phyloP scores from a whole-genome alignment of 2,888 invertebrate genomes.

The Lobophora halterata region DNA sequence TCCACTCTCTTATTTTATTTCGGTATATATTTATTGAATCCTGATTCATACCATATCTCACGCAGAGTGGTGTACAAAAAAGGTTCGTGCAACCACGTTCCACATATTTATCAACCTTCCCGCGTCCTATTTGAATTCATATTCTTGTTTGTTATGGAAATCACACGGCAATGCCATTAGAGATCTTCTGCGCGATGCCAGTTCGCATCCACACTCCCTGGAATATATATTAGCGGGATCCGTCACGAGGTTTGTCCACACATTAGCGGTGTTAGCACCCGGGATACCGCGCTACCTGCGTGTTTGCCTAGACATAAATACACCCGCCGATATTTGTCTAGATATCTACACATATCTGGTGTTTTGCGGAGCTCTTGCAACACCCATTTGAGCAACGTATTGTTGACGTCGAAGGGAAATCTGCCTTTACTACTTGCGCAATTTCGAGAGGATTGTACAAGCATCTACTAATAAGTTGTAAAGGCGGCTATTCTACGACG shows the following conservation, averaged over 20 bases:
- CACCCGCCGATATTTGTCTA: slow-evolving; percentile 54
- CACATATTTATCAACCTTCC: slow-evolving; percentile 3
- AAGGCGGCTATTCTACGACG: slow-evolving; percentile 42
- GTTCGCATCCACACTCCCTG: slow-evolving; percentile 65
- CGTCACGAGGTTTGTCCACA: slow-evolving; percentile 77
- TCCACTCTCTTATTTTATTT: too few species aligned
- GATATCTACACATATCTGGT: slow-evolving; percentile 63
- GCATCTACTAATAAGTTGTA: slow-evolving; percentile 55
- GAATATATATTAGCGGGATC: slow-evolving; percentile 75
- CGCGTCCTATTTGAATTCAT: slow-evolving; percentile 13
- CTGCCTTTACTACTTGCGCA: slow-evolving; percentile 59
- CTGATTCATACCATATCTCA: too few species aligned
- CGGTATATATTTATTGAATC: too few species aligned
- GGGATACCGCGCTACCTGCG: slow-evolving; percentile 59
- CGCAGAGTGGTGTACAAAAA: too few species aligned
- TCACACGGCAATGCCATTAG: slow-evolving; percentile 27
- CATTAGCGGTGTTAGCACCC: slow-evolving; percentile 76
- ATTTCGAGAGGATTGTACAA: slow-evolving; percentile 59
- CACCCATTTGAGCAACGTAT: slow-evolving; percentile 67
- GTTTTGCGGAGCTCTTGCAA: slow-evolving; percentile 61
- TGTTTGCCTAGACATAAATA: slow-evolving; percentile 63
- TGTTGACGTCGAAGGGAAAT: slow-evolving; percentile 72
- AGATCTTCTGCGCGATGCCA: slow-evolving; percentile 26
- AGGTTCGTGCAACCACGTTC: not conserved
- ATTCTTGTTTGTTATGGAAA: slow-evolving; percentile 24